phyloP scores from a whole-genome alignment of 2,888 invertebrate genomes.

The Plusia festucae region DNA sequence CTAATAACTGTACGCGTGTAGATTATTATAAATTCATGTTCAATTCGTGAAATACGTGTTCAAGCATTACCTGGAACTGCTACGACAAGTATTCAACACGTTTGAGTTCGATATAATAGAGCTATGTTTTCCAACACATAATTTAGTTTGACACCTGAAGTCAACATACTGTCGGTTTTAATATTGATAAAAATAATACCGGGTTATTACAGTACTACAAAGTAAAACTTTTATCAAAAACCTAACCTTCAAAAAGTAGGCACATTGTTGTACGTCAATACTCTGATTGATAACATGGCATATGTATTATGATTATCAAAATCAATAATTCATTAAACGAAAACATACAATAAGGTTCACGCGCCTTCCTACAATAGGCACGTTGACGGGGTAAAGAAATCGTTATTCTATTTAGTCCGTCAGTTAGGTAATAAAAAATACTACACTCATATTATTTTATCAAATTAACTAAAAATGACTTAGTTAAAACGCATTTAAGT shows the following conservation, averaged over 20 bases:
- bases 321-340: background rate
- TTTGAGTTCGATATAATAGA: background rate
- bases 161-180: background rate
- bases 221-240: too few relatives aligned
- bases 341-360: slow-evolving; percentile 15
- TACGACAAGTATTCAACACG: background rate
- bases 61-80: background rate
- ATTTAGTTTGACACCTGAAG: background rate
- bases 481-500: too few relatives aligned
- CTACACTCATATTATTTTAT: too few relatives aligned
- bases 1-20: background rate
- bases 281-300: too few relatives aligned
- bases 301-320: background rate
- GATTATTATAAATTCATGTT: slow-evolving; percentile 8
- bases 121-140: background rate
- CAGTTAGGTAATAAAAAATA: too few relatives aligned
- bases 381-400: too few relatives aligned
- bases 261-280: too few relatives aligned
- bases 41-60: slow-evolving; percentile 11
- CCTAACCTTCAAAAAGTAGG: too few relatives aligned
- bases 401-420: too few relatives aligned
- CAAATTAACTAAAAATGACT: too few relatives aligned
- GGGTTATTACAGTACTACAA: too few relatives aligned
- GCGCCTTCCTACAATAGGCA: slow-evolving; percentile 11
- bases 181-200: background rate